Base-by-base conservation (phyloP, 2,888 invertebrate species). In the Drosophila nr. perissopoda region DNA sequence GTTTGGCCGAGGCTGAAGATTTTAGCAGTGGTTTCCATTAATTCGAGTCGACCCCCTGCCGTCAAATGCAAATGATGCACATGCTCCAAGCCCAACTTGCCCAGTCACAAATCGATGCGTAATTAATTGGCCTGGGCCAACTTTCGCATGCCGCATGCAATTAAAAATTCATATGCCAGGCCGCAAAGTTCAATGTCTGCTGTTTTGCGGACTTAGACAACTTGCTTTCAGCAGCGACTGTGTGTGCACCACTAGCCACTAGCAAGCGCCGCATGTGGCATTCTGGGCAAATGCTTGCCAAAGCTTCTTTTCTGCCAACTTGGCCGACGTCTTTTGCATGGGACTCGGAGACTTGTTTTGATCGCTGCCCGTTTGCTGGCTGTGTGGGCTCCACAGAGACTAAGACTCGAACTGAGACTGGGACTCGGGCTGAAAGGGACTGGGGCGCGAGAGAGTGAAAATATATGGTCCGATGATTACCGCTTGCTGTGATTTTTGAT, bases 401-500 rank as follows among this genome's bases (percentile, higher is more conserved):
- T 61, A 42, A 59, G 61, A 10, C 48, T 49, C 4, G 13, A 11
- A 45, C 42, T 45, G 21, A 45, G 45, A 16, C 27, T 29, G 49
- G 11, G 42, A 36, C 8, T 18, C 33, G 48, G 40, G 4, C 36
- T 2, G 53, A 40, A 7, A 48, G 29, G 27, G 51, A 38, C 45
- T 0, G 45, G 13, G 68, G 10, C 52, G 51, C 59, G 51, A 58
- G 80, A 56, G 70, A 63, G 70, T 71, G 73, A 80, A 85, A 85
- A 85, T 85, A 89, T 85, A 85, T 89, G 90, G 90, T 86, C 69
- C 85, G 85, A 89, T 85, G 85, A 85, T 89, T 85, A 85, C 85
- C 85, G 90, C 85, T 85, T 83, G 85, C 85, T 85, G 85, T 85
- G 85, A 85, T 89, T 85, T 85, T 85, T 85, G 85, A 85, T 85